These are phyloP conservation scores for Erythrocercus mccallii DNA, from an alignment of 2,113 vertebrate genomes.

Conservation along the genomic window DNA sequence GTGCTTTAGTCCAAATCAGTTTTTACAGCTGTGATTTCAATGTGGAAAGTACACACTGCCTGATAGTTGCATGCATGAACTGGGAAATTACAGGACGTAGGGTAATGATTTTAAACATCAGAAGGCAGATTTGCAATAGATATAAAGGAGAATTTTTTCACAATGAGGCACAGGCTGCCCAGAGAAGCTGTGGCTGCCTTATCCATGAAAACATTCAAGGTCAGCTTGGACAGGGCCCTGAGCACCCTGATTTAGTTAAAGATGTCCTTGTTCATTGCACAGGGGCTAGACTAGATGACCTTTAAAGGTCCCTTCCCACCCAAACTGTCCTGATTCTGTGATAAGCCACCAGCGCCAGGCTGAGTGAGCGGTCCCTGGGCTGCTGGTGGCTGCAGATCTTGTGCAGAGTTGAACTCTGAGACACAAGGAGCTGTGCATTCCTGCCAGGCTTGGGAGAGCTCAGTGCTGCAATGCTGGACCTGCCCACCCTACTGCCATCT, in stretches of 20 bases:
- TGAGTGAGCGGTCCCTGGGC: rapidly evolving
- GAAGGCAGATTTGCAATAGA: neutral
- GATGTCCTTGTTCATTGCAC: neutral
- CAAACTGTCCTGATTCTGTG: neutral
- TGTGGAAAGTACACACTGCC: neutral
- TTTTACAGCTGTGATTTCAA: neutral
- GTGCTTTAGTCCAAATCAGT: neutral
- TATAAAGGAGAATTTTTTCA: neutral
- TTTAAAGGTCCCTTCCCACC: neutral
- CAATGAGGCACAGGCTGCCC: neutral
- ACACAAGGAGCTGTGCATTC: neutral
- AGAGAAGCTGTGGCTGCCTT: neutral
- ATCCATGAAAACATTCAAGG: neutral
- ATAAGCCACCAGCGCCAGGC: neutral
- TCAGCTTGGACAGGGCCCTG: neutral
- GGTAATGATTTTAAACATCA: neutral
- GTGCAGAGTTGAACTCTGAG: neutral
- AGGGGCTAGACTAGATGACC: neutral
- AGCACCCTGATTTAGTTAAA: neutral
- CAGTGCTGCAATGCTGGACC: neutral
- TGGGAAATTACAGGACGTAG: neutral
- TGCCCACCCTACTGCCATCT: neutral
- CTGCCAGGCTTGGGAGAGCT: neutral
- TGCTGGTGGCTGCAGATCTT: neutral
- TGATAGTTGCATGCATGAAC: neutral